Conservation (phyloP, 2,797 vertebrate species). For the Coracias cyanogaster region DNA sequence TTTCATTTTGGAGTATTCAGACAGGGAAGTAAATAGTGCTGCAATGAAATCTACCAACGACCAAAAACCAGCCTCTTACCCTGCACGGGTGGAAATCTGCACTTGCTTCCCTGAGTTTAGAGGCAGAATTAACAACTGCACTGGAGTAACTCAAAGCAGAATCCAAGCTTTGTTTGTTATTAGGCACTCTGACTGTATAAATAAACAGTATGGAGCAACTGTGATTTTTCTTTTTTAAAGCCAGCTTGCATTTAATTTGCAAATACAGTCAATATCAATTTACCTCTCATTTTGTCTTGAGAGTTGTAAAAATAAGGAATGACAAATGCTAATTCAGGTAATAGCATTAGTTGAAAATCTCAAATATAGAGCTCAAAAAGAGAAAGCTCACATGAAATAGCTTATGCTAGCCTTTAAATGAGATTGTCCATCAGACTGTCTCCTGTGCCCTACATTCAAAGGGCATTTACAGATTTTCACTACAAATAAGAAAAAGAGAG, state of each 20-base stretch:
- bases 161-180: not conserved
- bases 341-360: not conserved
- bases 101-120: not conserved
- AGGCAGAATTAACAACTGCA: not conserved
- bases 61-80: not conserved
- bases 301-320: not conserved
- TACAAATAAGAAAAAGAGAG: not conserved
- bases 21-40: not conserved
- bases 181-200: not conserved
- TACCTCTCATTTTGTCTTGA: not conserved
- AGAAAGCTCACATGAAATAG: not conserved
- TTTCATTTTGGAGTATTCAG: not conserved
- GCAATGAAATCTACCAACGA: not conserved
- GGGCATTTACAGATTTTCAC: not conserved
- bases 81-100: not conserved
- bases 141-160: not conserved
- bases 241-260: not conserved
- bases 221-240: not conserved
- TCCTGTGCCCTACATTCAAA: not conserved
- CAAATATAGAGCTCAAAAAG: not conserved
- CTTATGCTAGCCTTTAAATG: not conserved
- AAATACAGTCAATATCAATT: not conserved
- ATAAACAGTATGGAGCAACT: not conserved
- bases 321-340: not conserved
- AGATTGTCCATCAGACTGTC: not conserved